These are phyloP conservation scores for Drosophila nigromelanica DNA, from an alignment of 1,140 invertebrate genomes.

Conservation along the genomic window DNA sequence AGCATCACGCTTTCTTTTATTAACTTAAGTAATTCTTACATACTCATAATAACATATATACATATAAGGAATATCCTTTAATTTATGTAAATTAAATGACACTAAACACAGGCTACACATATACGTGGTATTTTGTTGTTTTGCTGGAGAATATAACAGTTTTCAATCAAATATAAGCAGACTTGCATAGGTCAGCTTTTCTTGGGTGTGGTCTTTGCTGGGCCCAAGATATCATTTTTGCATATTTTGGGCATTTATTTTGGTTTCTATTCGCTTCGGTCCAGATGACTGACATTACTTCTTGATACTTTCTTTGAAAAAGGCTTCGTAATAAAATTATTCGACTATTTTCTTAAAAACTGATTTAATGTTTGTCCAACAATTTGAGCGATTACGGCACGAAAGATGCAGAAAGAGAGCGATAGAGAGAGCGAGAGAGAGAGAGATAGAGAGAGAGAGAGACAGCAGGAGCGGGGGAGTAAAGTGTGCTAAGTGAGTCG, in stretches of 20 bases:
- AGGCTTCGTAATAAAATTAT: constrained; percentile 29
- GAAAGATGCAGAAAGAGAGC: background rate
- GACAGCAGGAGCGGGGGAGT: background rate
- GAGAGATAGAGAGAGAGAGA: background rate
- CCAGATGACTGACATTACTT: background rate
- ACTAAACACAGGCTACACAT: no score
- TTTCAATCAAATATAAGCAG: background rate
- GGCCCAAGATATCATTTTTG: background rate
- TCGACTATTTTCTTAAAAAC: constrained; percentile 35
- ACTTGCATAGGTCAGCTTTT: background rate
- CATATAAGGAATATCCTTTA: no score
- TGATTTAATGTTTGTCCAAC: constrained; percentile 60
- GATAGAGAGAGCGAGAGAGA: background rate
- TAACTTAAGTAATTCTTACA: no score
- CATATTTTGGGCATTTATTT: constrained; percentile 3
- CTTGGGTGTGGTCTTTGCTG: background rate
- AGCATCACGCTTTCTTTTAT: no score
- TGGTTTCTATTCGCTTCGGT: background rate
- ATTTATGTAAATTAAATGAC: no score
- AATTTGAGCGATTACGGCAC: constrained; percentile 64
- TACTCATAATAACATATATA: no score
- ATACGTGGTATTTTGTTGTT: background rate
- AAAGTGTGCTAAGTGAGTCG: constrained; percentile 18
- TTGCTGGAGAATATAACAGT: background rate
- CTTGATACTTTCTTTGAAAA: background rate